These are phyloP conservation scores for Polydrusus cervinus DNA, from an alignment of 2,888 invertebrate species.

Conservation along the genomic window DNA sequence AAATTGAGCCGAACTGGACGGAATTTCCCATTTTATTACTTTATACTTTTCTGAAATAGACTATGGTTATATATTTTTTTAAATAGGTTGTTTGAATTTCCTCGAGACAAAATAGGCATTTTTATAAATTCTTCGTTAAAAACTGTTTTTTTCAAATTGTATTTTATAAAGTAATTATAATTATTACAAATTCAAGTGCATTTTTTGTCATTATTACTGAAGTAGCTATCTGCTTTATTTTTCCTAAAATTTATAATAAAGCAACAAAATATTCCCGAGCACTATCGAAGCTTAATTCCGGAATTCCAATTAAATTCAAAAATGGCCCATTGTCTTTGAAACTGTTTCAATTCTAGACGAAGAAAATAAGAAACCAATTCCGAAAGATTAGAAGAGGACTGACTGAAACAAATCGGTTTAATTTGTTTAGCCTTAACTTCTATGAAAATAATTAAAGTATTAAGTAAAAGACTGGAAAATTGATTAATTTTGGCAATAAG, in stretches of 20 bases:
- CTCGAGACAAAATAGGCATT: no score
- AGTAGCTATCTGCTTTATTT: no score
- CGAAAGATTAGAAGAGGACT: neutral
- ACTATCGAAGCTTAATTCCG: conserved; percentile 1
- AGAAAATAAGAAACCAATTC: conserved; percentile 13
- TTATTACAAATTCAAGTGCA: no score
- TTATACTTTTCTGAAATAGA: no score
- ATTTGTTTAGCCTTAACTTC: neutral
- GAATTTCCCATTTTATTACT: no score
- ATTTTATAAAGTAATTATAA: no score
- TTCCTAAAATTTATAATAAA: neutral
- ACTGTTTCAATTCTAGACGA: conserved; percentile 1
- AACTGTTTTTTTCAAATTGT: no score
- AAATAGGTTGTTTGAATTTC: no score
- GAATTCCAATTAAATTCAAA: conserved; percentile 10
- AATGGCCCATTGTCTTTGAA: neutral
- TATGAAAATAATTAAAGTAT: conserved; percentile 15
- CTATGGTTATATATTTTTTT: no score
- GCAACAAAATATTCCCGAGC: neutral
- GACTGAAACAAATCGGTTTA: conserved; percentile 8
- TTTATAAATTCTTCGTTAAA: no score
- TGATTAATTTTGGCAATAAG: neutral
- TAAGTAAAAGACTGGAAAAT: neutral
- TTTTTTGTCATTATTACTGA: no score
- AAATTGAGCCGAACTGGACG: no score